phyloP scores from a whole-genome alignment of 2,888 invertebrate genomes.

The Dugesia japonica region DNA sequence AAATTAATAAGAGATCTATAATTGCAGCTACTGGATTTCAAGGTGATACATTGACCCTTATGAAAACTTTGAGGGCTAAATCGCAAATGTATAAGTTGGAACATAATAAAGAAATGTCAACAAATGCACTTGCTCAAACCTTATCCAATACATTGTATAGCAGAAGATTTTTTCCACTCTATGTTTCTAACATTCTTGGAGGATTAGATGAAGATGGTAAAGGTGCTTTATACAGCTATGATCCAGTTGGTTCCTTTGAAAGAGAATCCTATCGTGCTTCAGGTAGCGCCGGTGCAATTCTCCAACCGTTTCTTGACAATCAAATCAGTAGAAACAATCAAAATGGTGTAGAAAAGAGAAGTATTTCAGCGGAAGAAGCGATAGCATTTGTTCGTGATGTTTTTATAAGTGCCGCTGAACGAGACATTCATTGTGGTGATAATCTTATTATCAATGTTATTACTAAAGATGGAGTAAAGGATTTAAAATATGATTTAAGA shows the following conservation, averaged over 20 bases:
- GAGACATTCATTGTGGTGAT: conserved; percentile 93
- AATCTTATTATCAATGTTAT: conserved; percentile 68
- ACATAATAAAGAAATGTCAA: conserved; percentile 78
- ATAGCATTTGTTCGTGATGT: conserved; percentile 73
- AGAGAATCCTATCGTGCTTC: conserved; percentile 67
- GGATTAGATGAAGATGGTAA: conserved; percentile 79
- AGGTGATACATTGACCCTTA: conserved; percentile 83
- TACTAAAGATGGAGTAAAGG: conserved; percentile 66
- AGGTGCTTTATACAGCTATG: conserved; percentile 85
- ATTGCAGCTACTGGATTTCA: conserved; percentile 53
- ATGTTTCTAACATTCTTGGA: conserved; percentile 78
- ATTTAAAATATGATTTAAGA: conserved; percentile 59
- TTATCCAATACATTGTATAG: conserved; percentile 83
- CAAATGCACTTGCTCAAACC: conserved; percentile 83
- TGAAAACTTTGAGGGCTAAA: conserved; percentile 60
- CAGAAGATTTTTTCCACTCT: conserved; percentile 93
- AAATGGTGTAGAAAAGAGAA: conserved; percentile 48
- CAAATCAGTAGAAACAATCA: conserved; percentile 79
- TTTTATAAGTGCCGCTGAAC: conserved; percentile 87
- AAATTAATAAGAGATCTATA: conserved; percentile 49
- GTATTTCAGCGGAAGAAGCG: conserved; percentile 63
- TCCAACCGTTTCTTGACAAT: conserved; percentile 86
- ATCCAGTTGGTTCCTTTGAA: conserved; percentile 88
- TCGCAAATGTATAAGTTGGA: conserved; percentile 62
- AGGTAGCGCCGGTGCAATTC: conserved; percentile 63